Base-by-base conservation (phyloP, 37 sponge, comb jelly and placozoan genomes). In the Chondrosia reniformis region DNA sequence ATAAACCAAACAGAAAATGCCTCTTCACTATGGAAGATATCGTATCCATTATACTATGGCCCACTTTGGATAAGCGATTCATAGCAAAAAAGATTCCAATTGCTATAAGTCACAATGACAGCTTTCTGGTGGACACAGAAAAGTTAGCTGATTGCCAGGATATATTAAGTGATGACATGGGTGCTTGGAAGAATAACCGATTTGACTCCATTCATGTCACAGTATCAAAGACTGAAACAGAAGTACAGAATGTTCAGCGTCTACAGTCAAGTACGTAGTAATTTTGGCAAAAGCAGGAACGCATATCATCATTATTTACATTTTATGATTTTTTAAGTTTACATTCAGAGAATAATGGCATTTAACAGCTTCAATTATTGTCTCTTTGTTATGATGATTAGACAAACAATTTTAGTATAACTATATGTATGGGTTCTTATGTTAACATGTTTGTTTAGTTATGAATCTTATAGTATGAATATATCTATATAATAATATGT, bases 181-280 rank as follows among this genome's bases (percentile, higher is more conserved):
- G 61, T 30, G 61, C 61, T 59, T 59, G 61, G 61, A 59, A 59
- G 28, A 59, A 59, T 59, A 59, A 59, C 61, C 61, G 22, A 59
- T 25, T 59, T 30, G 61, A 59, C 28, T 59, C 61, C 28, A 59
- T 59, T 30, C 61, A 13, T 59, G 61, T 59, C 30, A 59, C n/a
- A 59, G 61, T 59, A 30, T 25, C n/a, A 13, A 59, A 59, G 61
- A 59, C 61, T 59, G 61, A 25, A 59, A 30, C n/a, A 59, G 61
- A 59, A 30, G 22, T 59, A 30, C 6, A 25, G 28, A 59, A 30
- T 19, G 61, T 59, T 59, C n/a, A 59, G n/a, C 61, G 61, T 59
- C 30, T 59, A 7, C 17, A 59, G 61, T 59, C 61, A 13, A 6
- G 28, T 59, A 30, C n/a, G 61, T 30, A 59, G 28, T 30, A 59